Evolutionary conservation across 2,888 invertebrate genomes (phyloP), one percentile per base, ranked within the genome.

Genomic region (Aphelenchoides bicaudatus): DNA sequence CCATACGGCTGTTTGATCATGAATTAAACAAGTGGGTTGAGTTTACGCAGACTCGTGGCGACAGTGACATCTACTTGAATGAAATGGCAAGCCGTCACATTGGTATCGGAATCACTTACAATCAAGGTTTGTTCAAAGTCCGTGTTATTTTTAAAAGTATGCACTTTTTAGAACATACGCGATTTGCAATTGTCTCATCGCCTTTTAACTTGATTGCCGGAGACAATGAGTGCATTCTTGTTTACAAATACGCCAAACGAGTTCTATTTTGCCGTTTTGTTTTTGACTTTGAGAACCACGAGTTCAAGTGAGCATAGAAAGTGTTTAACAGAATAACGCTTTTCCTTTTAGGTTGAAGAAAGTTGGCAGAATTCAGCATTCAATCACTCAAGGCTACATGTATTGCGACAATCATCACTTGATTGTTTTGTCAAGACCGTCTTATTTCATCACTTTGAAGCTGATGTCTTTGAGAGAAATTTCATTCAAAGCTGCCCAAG

Each of bases 101-200:
- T n/a, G 4, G 52, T 21, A 51, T 51, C 34, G 52, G 52, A 16
- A 29, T 51, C 13, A 51, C 52, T 16, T 51, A 51, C 38, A 28
- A 51, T 39, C 38, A 51, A 8, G n/a, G n/a, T n/a, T n/a, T n/a
- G n/a, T n/a, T n/a, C n/a, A n/a, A n/a, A n/a, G n/a, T n/a, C n/a
- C n/a, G n/a, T n/a, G n/a, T n/a, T n/a, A n/a, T n/a, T n/a, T n/a
- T n/a, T n/a, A n/a, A n/a, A n/a, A n/a, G n/a, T n/a, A n/a, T n/a
- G n/a, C n/a, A n/a, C n/a, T n/a, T n/a, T n/a, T n/a, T n/a, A n/a
- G 37, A 38, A 27, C 28, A 51, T 28, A 31, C 37, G 8, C 31
- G 52, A 34, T 34, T 37, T 34, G 52, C 52, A 8, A 51, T 51
- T 19, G 52, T 51, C n/a, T 37, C 31, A 8, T 51, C 52, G 16